Percentiles rank a stretch among this genome's conserved stretches.
phyloP scores from a whole-genome alignment of 2,113 vertebrate genomes.

The Trematocara macrostoma region DNA sequence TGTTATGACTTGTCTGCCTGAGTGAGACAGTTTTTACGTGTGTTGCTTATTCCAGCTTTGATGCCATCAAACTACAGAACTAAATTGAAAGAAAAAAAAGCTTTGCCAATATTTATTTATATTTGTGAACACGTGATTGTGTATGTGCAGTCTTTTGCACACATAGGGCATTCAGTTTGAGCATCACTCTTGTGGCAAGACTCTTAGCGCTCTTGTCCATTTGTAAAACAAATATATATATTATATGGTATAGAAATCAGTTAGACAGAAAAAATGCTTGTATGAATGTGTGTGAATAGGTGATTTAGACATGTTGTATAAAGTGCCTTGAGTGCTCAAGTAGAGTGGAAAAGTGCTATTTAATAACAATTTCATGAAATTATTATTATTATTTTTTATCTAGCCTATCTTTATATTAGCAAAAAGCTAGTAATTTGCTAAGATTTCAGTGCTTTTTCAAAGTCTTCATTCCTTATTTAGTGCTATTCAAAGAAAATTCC shows the following conservation, averaged over 20 bases:
- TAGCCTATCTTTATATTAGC: neutral
- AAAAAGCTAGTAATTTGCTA: neutral
- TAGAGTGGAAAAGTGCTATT: neutral
- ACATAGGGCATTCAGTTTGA: neutral
- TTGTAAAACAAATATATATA: neutral
- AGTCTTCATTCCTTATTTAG: neutral
- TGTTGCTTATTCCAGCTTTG: neutral
- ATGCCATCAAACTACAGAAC: neutral
- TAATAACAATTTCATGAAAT: neutral
- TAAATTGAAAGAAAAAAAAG: neutral
- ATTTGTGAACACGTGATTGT: neutral
- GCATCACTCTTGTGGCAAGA: neutral
- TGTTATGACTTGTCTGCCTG: neutral
- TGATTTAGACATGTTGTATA: neutral
- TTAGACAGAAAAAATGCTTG: neutral
- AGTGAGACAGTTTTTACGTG: neutral
- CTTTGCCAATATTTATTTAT: neutral
- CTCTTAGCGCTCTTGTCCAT: neutral
- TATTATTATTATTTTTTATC: fast-evolving
- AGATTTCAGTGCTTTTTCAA: neutral
- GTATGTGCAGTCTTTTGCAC: neutral
- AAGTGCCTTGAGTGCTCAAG: neutral
- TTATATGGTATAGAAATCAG: neutral
- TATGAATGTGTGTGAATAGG: neutral
- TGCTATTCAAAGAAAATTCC: neutral